These are phyloP conservation scores for Spheniscus mendiculus DNA, from an alignment of 2,113 vertebrate genomes.

Conservation along the genomic window DNA sequence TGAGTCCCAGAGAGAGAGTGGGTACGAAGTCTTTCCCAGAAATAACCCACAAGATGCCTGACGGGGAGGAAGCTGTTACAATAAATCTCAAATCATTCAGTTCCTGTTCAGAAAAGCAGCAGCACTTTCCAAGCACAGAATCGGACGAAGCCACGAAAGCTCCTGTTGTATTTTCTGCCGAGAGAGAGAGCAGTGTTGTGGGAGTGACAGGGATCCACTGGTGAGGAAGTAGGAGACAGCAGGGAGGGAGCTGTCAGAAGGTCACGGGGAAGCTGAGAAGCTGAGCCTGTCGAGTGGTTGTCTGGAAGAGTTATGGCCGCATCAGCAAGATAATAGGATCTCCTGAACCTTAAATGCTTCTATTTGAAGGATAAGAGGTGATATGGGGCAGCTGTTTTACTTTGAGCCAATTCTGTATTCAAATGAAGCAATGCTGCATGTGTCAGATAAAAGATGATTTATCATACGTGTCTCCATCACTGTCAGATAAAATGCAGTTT, in stretches of 20 bases:
- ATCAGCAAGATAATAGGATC: constrained; percentile 37
- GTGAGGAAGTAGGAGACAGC: neutral
- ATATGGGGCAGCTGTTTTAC: constrained; percentile 20
- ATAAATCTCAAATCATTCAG: neutral
- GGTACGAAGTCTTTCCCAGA: neutral
- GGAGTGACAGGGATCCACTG: neutral
- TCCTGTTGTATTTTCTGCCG: neutral
- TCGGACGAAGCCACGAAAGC: neutral
- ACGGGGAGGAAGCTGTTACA: neutral
- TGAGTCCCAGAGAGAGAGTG: neutral
- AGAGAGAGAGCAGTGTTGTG: neutral
- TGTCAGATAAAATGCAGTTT: constrained; percentile 38
- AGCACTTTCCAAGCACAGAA: neutral
- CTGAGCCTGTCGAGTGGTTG: neutral
- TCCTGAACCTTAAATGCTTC: constrained; percentile 30
- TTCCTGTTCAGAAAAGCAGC: neutral
- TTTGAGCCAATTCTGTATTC: constrained; percentile 53
- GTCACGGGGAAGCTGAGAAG: neutral
- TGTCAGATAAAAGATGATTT: constrained; percentile 62
- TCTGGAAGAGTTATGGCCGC: constrained; percentile 11
- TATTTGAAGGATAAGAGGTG: neutral
- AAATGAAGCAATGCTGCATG: constrained; percentile 47
- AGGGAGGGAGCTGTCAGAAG: neutral
- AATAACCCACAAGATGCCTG: neutral
- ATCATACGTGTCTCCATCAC: neutral